Evolutionary conservation across 2,113 vertebrate species (phyloP).

Genomic region (Synodontis membranacea): DNA sequence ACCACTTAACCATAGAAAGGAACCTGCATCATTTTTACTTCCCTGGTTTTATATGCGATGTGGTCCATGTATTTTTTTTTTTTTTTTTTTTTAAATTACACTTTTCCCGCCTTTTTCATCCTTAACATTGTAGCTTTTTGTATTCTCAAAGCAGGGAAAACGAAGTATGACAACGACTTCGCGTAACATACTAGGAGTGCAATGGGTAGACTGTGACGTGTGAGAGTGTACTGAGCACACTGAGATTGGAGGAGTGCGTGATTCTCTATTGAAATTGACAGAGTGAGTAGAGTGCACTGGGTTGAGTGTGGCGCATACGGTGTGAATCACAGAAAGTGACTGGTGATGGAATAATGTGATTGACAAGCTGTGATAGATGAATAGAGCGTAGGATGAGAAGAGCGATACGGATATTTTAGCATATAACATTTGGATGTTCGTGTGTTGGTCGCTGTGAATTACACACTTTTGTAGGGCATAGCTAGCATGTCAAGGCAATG

Average conservation of each 20-base stretch:
- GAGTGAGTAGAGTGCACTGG: background rate
- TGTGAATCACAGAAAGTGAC: background rate
- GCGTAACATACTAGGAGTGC: background rate
- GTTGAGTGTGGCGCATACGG: background rate
- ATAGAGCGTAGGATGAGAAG: background rate
- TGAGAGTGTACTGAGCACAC: background rate
- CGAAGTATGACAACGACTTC: background rate
- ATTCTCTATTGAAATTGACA: background rate
- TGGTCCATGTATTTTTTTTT: slow-evolving; percentile 13
- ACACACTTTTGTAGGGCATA: background rate
- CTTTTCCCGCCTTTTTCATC: no score
- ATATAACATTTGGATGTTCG: background rate
- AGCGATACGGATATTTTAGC: background rate
- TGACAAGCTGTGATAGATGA: background rate
- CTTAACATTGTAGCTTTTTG: background rate
- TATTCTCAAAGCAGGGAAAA: slow-evolving; percentile 1
- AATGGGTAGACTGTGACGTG: background rate
- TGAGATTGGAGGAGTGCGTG: background rate
- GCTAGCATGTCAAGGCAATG: background rate
- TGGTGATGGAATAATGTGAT: slow-evolving; percentile 1
- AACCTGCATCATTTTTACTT: background rate
- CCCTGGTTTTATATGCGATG: background rate
- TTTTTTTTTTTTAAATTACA: background rate
- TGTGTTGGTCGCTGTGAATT: background rate
- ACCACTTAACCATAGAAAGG: slow-evolving; percentile 25